phyloP scores from a whole-genome alignment of 2,888 invertebrate genomes.

The Tanytarsus gracilentus region DNA sequence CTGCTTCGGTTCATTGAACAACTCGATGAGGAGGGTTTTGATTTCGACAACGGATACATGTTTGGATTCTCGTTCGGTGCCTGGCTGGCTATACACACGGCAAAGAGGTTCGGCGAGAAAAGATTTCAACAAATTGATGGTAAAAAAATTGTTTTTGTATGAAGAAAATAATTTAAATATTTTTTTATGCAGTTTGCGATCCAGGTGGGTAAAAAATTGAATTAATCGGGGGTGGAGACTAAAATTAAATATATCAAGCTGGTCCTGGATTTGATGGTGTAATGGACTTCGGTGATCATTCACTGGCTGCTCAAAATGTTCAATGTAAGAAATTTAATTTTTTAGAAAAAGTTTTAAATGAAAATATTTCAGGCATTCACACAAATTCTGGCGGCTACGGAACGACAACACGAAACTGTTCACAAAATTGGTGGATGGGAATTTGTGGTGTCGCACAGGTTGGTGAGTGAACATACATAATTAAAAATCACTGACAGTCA shows the following conservation, averaged over 20 bases:
- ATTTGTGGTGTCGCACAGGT: constrained; percentile 33
- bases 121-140: constrained; percentile 39
- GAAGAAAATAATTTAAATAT: background rate
- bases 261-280: constrained; percentile 20
- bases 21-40: constrained; percentile 36
- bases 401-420: constrained; percentile 33
- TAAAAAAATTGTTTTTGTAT: constrained; percentile 31
- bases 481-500: background rate
- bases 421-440: constrained; percentile 36
- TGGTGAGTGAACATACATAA: background rate
- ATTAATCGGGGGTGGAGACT: background rate
- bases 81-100: constrained; percentile 38
- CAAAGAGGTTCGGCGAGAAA: constrained; percentile 34
- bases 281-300: constrained; percentile 30
- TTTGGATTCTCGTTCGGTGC: constrained; percentile 43
- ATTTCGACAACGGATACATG: constrained; percentile 36
- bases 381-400: constrained; percentile 33
- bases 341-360: background rate
- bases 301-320: constrained; percentile 33
- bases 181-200: constrained; percentile 13
- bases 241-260: constrained; percentile 1
- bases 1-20: constrained; percentile 35
- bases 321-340: constrained; percentile 31
- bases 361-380: constrained; percentile 30
- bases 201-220: background rate